Base-by-base conservation (phyloP, 2,888 invertebrate genomes). In the Dryobotodes eremita region DNA sequence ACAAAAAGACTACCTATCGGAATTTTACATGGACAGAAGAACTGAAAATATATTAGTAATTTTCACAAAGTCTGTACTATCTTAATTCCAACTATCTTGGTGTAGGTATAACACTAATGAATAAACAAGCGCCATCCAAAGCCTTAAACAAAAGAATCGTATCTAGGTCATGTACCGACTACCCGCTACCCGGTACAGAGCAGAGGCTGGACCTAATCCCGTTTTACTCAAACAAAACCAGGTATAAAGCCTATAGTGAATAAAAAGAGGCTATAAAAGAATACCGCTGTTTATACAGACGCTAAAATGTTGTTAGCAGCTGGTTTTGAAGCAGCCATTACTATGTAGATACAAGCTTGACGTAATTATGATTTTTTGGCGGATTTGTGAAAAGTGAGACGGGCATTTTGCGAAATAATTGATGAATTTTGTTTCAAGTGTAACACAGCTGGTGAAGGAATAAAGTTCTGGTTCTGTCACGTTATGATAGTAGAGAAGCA, bases 171-270 rank as follows among this genome's bases (percentile, higher is more conserved):
- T n/a, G 76, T 72, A 62, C 46, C 50, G 59, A 15, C 62, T 36
- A 26, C 26, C 23, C 46, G 31, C 75, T 11, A n/a, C 36, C 72
- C 61, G 13, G 70, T 48, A 57, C 70, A 57, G 55, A 59, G 1
- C 48, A 55, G 69, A 74, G 42, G 36, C 66, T 26, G 48, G 2
- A 59, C 53, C 69, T 85, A 83, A 86, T 85, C 75, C 76, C 48
- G 55, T 79, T 82, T 78, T 76, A 77, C 48, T 76, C 71, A 62
- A 83, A 86, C 80, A 79, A 77, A 65, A 61, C 68, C 75, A 74
- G 79, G 66, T 75, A 65, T 79, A 79, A 76, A 75, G 55, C 86
- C 64, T 73, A 86, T 75, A 77, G 72, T 20, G 74, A 74, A 79
- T 36, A 83, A 75, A 71, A 10, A 75, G 75, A 61, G 26, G 17